Evolutionary conservation across 1,140 invertebrate species (phyloP), one percentile per base, ranked within the genome.

Genomic region (Arion vulgaris): DNA sequence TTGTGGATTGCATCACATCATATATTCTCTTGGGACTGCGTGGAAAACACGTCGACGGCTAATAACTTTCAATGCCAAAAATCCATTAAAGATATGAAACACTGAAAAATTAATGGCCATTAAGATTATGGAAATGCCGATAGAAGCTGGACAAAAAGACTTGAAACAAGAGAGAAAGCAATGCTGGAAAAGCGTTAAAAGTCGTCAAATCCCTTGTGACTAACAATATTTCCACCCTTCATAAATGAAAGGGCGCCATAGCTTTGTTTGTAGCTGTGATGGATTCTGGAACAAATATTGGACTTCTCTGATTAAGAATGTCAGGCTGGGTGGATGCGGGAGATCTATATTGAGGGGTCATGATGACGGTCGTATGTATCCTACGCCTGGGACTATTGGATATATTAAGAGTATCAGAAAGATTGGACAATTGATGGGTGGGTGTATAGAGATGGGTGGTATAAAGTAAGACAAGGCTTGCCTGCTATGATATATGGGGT

Each of bases 101-200:
- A 68, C 81, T 85, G 84, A 85, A 85, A 83, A 74, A 83, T 85
- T 83, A 85, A 85, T 85, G 84, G 49, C 68, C 81, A 85, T 85
- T 85, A 85, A 74, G 80, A 32, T 51, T 36, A 53, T 28, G n/a
- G 19, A 77, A 74, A 74, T 41, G 36, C 36, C 72, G 32, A 39
- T 36, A 39, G 32, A 34, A 4, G 68, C 53, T 34, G 5, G 9
- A 26, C 4, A 34, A 1, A 71, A 39, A 13, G 28, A 66, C 57
- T 66, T 66, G 57, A 66, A 66, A 66, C 23, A 71, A 71, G 26
- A 15, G 19, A 57, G 53, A 11, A 57, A 57, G 53, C 5, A 23
- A 11, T n/a, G 1, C 17, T 57, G 26, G 53, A 23, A 57, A 23
- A 15, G 23, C 53, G 9, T 57, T 9, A 57, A 57, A 57, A 57